These are phyloP conservation scores for Odontamblyopus lacepedii DNA, from an alignment of 2,797 vertebrate species.

Conservation along the genomic window DNA sequence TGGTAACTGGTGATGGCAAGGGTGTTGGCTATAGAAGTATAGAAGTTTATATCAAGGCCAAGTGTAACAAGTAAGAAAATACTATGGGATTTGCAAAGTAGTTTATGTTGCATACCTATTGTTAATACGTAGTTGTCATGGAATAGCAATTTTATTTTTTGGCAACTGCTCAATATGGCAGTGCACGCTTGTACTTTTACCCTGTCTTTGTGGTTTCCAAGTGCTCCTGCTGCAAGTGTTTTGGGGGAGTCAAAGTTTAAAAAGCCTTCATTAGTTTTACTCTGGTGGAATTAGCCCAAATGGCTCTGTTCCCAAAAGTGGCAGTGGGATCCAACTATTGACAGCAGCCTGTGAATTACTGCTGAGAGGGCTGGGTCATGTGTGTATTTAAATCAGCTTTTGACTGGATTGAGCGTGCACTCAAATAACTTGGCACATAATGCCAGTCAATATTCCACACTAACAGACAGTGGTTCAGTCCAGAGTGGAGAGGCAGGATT, in stretches of 20 bases:
- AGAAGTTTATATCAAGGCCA: too few species aligned
- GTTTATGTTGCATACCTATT: too few species aligned
- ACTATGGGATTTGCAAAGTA: too few species aligned
- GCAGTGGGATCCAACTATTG: constrained; percentile 24
- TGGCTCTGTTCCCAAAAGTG: constrained; percentile 15
- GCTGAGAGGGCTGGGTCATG: constrained; percentile 8
- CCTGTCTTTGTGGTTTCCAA: not conserved
- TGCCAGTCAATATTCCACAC: too few species aligned
- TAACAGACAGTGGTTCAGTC: not conserved
- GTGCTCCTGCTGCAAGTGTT: not conserved
- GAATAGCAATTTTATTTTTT: not conserved
- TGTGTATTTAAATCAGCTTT: constrained; percentile 3
- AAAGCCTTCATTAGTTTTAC: constrained; percentile 5
- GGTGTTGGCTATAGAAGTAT: too few species aligned
- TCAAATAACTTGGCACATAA: too few species aligned
- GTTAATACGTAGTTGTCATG: too few species aligned
- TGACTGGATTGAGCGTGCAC: not conserved
- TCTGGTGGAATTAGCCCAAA: constrained; percentile 4
- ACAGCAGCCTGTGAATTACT: constrained; percentile 12
- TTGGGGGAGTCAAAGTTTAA: not conserved
- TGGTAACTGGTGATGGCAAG: too few species aligned
- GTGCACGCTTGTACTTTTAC: not conserved
- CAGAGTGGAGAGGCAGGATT: not conserved
- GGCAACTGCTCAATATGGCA: not conserved
- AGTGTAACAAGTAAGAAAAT: too few species aligned